Percentiles rank a stretch among this genome's conserved stretches.
Evolutionary conservation across 2,888 invertebrate genomes (phyloP).

Genomic region (Chrysolina oricalcia): DNA sequence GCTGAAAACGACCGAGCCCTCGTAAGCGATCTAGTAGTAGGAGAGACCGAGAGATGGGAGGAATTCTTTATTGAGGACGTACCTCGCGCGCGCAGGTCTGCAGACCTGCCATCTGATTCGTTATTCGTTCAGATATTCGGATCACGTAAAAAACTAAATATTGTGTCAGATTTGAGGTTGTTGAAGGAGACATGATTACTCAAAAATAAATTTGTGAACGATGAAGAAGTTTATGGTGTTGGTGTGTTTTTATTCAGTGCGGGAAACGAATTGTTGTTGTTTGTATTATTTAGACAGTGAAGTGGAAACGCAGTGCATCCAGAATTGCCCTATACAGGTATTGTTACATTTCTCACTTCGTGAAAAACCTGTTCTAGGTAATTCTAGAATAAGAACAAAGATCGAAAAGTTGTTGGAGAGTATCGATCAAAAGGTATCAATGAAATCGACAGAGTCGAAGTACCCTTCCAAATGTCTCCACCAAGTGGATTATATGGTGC

Average conservation of each 20-base stretch:
- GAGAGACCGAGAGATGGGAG: too few relatives aligned
- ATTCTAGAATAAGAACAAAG: too few relatives aligned
- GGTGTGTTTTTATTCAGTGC: constrained; percentile 38
- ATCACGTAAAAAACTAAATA: not conserved
- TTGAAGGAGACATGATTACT: constrained; percentile 29
- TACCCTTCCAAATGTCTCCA: too few relatives aligned
- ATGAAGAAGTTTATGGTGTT: constrained; percentile 38
- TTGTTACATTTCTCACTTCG: not conserved
- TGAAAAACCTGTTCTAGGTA: not conserved
- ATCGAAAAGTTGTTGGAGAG: too few relatives aligned
- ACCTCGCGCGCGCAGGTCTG: constrained; percentile 37
- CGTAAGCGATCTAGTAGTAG: too few relatives aligned
- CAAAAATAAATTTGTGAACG: constrained; percentile 19
- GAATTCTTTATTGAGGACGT: constrained; percentile 29
- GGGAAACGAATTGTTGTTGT: constrained; percentile 42
- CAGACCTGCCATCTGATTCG: not conserved
- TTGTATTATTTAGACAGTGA: constrained; percentile 54
- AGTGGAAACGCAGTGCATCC: constrained; percentile 65
- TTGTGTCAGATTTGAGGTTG: constrained; percentile 9
- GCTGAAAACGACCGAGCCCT: too few relatives aligned
- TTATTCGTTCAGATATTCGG: constrained; percentile 13
- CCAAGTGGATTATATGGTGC: too few relatives aligned
- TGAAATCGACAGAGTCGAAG: too few relatives aligned
- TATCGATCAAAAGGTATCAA: too few relatives aligned
- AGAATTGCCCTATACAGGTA: constrained; percentile 67